phyloP scores from a whole-genome alignment of 2,888 invertebrate genomes.

The Serripes groenlandicus region DNA sequence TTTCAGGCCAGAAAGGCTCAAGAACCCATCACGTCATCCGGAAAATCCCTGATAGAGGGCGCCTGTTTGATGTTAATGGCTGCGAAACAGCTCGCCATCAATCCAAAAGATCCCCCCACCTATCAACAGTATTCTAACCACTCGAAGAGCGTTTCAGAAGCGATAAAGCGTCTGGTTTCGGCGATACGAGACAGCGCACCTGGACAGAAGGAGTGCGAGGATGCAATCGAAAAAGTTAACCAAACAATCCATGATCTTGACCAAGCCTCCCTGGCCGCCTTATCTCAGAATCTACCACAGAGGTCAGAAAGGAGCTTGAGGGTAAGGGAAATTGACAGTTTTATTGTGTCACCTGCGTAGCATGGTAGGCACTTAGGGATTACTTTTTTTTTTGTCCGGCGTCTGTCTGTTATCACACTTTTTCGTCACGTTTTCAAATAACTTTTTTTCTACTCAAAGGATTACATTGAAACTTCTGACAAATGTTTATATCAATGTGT shows the following conservation, averaged over 20 bases:
- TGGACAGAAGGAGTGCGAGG: slow-evolving; percentile 97
- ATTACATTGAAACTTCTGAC: too few species aligned
- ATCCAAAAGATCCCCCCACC: slow-evolving; percentile 95
- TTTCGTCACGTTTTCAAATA: too few species aligned
- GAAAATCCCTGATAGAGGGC: slow-evolving; percentile 93
- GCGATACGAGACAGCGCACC: slow-evolving; percentile 98
- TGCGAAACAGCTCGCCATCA: slow-evolving; percentile 95
- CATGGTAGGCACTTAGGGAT: too few species aligned
- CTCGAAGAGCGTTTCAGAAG: slow-evolving; percentile 98
- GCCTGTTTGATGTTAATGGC: slow-evolving; percentile 96
- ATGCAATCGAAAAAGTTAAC: slow-evolving; percentile 92
- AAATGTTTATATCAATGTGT: too few species aligned
- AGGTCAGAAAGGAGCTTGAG: slow-evolving; percentile 91
- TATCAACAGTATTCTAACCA: slow-evolving; percentile 98
- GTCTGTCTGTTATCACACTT: too few species aligned
- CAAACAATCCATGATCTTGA: slow-evolving; percentile 93
- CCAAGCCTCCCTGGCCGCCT: slow-evolving; percentile 94
- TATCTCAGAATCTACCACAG: slow-evolving; percentile 92
- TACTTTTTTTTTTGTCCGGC: too few species aligned
- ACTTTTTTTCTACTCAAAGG: too few species aligned
- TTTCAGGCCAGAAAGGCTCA: slow-evolving; percentile 92
- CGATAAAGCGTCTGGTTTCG: slow-evolving; percentile 97
- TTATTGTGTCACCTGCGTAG: too few species aligned
- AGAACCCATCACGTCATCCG: slow-evolving; percentile 95
- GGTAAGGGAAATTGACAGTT: slow-evolving; percentile 86